Base-by-base conservation (phyloP, 2,113 vertebrate species). In the Oreocharis arfaki region DNA sequence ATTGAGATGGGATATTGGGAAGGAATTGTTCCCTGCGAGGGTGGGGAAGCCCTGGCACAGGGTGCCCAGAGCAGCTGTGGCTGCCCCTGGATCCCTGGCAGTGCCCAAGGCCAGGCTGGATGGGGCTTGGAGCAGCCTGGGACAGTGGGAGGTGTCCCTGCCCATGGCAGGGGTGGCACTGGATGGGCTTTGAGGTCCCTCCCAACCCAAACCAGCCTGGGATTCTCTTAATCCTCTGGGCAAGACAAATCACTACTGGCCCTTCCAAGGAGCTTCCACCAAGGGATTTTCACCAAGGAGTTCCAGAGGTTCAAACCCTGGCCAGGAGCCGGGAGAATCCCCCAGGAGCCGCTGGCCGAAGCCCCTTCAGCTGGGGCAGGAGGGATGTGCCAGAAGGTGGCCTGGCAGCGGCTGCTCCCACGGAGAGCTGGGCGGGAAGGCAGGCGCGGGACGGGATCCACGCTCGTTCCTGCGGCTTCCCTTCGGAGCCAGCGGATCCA, bases 381-480 rank as follows among this genome's bases (percentile, higher is more conserved):
- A 24, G 64, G 53, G 5, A 7, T 9, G n/a, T 16, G 39, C 4
- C 2, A 2, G 16, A 3, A 4, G 39, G 65, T 8, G 52, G 4
- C n/a, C 14, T 1, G 57, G 76, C 64, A 22, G 73, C 1, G 8
- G 64, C 84, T 28, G 84, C 55, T 47, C 23, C 13, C 13, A 0
- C 0, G 30, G 37, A 16, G 37, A 0, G 23, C 55, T 2, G 56
- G 18, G 3, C 3, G 63, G 44, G 64, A 26, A 11, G 18, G 65
- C 9, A 8, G 47, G 13, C 1, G 1, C 1, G 8, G 74, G 47
- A 6, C 10, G 8, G 12, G 79, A 26, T 11, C 69, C 9, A 19
- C 6, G 0, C 47, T 32, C 1, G 17, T 20, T 19, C 19, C 22
- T 2, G 19, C 0, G 9, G 10, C 70, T 78, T 13, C 60, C 0